Evolutionary conservation across 2,797 vertebrate genomes (phyloP), one percentile per base, ranked within the genome.

Genomic region (Channallabes apus): DNA sequence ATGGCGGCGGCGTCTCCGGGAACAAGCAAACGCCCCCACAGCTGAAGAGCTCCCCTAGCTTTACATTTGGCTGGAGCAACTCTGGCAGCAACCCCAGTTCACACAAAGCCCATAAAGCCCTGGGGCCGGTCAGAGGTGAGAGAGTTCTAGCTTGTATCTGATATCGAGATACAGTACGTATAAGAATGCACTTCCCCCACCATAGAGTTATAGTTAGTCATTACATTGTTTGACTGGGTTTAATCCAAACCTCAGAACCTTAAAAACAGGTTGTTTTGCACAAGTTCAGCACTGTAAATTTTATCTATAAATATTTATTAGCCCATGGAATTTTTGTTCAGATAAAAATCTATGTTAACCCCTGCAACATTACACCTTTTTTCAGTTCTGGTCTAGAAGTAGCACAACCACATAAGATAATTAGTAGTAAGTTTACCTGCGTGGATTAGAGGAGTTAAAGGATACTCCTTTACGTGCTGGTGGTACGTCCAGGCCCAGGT

Each of bases 111-210:
- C 62, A 92, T 88, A 91, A 93, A 89, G 88, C 93, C 72, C 93
- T 95, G 1, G 96, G 95, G 17, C 93, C 93, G 0, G 92, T 96
- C 91, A 95, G 96, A 95, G 98, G 98, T 99, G 95, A 97, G 94
- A 54, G n/a, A 69, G 89, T 68, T 75, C 41, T 59, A 46, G 41
- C 41, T 46, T 59, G 56, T 78, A 22, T 32, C 51, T 54, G 4
- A 58, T 22, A 72, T n/a, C 6, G 5, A 15, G n/a, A 27, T 32
- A n/a, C n/a, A n/a, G n/a, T n/a, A 22, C 20, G 8, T 46, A 46
- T 46, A 1, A 18, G 22, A 24, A 72, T 46, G 22, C 38, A 12
- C 11, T 41, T 24, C 8, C 11, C 11, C 11, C 0, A 24, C 24
- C 35, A 71, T 41, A 24, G 38, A 68, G 32, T 32, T 32, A 32